Conservation (phyloP, 1,140 invertebrate genomes). For the Maconellicoccus hirsutus region DNA sequence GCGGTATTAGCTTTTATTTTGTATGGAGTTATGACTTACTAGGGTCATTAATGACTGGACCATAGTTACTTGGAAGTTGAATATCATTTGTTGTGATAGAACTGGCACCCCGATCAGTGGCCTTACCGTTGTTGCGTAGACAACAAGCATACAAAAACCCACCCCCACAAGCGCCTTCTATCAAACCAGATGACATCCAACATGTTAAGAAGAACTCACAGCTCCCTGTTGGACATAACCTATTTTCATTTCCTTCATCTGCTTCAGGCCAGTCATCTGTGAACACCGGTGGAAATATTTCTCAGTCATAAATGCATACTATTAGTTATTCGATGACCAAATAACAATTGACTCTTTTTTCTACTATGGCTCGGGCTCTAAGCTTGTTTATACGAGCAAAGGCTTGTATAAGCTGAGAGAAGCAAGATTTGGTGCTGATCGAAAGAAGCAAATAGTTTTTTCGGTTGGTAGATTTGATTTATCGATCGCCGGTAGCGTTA, state of each 20-base stretch:
- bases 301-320: background rate
- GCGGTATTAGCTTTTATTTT: background rate
- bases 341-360: too few relatives aligned
- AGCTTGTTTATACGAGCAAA: too few relatives aligned
- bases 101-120: conserved; percentile 48
- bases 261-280: conserved; percentile 29
- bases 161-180: conserved; percentile 69
- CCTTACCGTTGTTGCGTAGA: conserved; percentile 58
- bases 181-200: conserved; percentile 77
- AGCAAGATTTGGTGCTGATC: too few relatives aligned
- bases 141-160: conserved; percentile 78
- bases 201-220: conserved; percentile 88
- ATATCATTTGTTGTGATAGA: conserved; percentile 38
- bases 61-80: conserved; percentile 38
- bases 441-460: too few relatives aligned
- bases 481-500: too few relatives aligned
- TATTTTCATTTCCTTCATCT: conserved; percentile 38
- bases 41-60: conserved; percentile 59
- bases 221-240: conserved; percentile 54
- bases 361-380: too few relatives aligned
- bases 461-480: too few relatives aligned
- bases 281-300: conserved; percentile 25
- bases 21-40: conserved; percentile 43
- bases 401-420: too few relatives aligned
- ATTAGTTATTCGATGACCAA: too few relatives aligned